Evolutionary conservation across 2,888 invertebrate species (phyloP), one percentile per base, ranked within the genome.

Genomic region (Pegoplata infirma): DNA sequence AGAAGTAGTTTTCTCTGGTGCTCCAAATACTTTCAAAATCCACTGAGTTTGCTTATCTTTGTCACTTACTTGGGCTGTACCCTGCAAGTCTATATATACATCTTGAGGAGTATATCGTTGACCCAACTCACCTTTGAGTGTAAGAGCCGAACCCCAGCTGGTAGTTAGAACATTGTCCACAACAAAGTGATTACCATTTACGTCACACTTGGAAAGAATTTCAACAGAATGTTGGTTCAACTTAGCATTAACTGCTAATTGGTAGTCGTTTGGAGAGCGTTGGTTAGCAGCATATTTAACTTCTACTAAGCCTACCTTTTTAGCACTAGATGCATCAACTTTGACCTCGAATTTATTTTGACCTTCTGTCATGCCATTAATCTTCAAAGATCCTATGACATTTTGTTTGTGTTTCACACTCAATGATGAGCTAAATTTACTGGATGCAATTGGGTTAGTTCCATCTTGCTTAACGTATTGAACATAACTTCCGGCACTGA

Each of bases 231-330:
- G 84, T 23, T 86, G 84, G 46, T 89, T 89, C 0, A 90, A 86
- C 59, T 91, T 91, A 0, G 91, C 90, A 81, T 92, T 92, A 0
- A 94, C 90, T 16, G 92, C 91, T 0, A 94, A 82, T 64, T 93
- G 92, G 2, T 92, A 92, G 23, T 89, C 88, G 10, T 85, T 83
- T 1, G 84, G 81, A 0, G 88, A 83, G 36, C 89, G 90, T 21
- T 88, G 86, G 77, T 90, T 89, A 16, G 86, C 83, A 69, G 91
- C 89, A 1, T 89, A 88, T 12, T 90, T 90, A 0, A 92, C 76
- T 58, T 91, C 90, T 0, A 91, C 85, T 1, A 91, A 90, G 0
- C 92, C 89, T 55, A 92, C 92, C 77, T 92, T 91, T 76, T 93
- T 92, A 0, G 91, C 90, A 83, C 93, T 93, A 32, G 90, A 88